These are phyloP conservation scores for Hirudinaria manillensis DNA, from an alignment of 2,888 invertebrate species.

Conservation along the genomic window DNA sequence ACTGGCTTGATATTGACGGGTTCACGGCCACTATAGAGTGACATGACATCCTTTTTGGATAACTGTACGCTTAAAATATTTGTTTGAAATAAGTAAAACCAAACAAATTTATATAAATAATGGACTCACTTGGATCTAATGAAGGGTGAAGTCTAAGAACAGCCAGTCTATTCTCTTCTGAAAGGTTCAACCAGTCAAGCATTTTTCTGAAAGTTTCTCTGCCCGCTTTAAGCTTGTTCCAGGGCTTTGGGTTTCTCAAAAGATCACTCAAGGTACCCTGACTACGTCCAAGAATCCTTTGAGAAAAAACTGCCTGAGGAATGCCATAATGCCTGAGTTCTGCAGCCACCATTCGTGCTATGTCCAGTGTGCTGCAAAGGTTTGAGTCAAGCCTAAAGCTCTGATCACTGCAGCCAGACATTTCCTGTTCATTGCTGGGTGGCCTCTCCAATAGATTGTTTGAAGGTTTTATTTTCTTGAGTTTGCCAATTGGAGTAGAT, in stretches of 20 bases:
- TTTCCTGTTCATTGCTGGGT: not conserved
- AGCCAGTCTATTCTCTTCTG: conserved; percentile 17
- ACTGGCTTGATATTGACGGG: too few species aligned
- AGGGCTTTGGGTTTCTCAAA: conserved; percentile 33
- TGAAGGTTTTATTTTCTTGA: not conserved
- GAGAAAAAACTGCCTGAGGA: conserved; percentile 32
- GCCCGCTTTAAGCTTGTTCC: conserved; percentile 33
- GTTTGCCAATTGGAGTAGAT: not conserved
- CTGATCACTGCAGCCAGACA: conserved; percentile 3
- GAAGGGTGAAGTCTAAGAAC: conserved; percentile 6
- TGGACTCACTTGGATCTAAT: not conserved
- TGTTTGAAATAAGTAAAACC: not conserved
- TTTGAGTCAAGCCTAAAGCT: conserved; percentile 13
- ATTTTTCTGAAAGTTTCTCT: conserved; percentile 31
- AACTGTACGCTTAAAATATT: too few species aligned
- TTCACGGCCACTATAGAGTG: too few species aligned
- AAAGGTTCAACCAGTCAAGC: conserved; percentile 32
- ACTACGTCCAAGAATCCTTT: conserved; percentile 30
- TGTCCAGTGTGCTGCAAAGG: conserved; percentile 30
- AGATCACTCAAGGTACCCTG: conserved; percentile 34
- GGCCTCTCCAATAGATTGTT: not conserved
- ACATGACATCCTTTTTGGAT: too few species aligned
- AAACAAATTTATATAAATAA: conserved; percentile 8
- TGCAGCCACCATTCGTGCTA: conserved; percentile 29
- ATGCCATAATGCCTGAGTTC: conserved; percentile 32